Base-by-base conservation (phyloP, 2,113 vertebrate species). In the Chroicocephalus ridibundus region DNA sequence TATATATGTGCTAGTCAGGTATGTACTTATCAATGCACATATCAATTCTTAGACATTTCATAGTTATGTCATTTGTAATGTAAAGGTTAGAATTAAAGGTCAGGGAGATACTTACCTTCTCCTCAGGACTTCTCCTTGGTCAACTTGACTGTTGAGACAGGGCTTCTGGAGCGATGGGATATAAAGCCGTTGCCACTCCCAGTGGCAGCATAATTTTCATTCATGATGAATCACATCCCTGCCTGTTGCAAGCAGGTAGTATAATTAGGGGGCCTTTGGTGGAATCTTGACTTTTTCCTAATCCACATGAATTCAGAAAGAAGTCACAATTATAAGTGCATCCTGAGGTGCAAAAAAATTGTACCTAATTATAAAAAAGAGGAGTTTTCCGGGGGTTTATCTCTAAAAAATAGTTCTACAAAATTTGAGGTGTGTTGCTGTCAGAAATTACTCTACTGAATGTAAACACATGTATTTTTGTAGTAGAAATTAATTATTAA, bases 161-260 rank as follows among this genome's bases (percentile, higher is more conserved):
- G 71, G 26, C 72, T 82, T 61, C 70, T 77, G 49, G 61, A 92
- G 88, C 70, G 65, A 95, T 82, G 94, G 93, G 87, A 95, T 95
- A 84, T 88, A 96, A 97, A 97, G 78, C 80, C 72, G 92, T 94
- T 87, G 86, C 95, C 89, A 96, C 93, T 57, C 97, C 96, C 97
- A 93, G 80, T 66, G 46, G 84, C 82, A 96, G 95, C 83, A 47
- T 83, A 44, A 65, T 88, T 82, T 92, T 89, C 74, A n/a, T 46
- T 82, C 31, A 24, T 18, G 58, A 71, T 96, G 96, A 98, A 66
- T 96, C 97, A 97, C 25, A 88, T 80, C 38, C 27, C 58, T 78
- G 62, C 86, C 58, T 94, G 72, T 84, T 94, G 84, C 84, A 95
- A 91, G 5, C 17, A 52, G 22, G 40, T 68, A 36, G 7, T 40